Percentiles rank a stretch among this genome's conserved stretches.
Evolutionary conservation across 92 coral and sea anemone species (phyloP).

Genomic region (Ricordea florida): DNA sequence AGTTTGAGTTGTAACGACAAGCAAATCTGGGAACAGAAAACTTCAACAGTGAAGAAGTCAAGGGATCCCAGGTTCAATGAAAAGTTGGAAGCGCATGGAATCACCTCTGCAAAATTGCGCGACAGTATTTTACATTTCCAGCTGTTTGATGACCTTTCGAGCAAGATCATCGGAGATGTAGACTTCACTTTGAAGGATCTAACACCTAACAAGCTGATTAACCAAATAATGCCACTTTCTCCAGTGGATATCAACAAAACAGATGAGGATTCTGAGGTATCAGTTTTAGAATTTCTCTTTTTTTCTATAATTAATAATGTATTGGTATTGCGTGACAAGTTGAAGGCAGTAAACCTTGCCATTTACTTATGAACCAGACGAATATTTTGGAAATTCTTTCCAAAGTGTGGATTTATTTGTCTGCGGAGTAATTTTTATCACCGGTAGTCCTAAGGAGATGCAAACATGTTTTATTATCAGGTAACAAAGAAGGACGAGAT

Average conservation of each 20-base stretch:
- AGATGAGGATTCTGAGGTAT: constrained; percentile 14
- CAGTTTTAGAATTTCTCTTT: not conserved
- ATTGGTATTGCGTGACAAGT: constrained; percentile 40
- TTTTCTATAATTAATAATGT: no score
- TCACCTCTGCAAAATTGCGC: constrained; percentile 62
- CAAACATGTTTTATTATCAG: no score
- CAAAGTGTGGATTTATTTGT: no score
- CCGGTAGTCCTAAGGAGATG: no score
- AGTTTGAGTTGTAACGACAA: constrained; percentile 44
- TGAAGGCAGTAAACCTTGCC: not conserved
- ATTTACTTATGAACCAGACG: not conserved
- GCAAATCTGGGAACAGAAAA: constrained; percentile 72
- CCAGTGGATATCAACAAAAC: constrained; percentile 32
- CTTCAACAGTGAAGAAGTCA: constrained; percentile 40
- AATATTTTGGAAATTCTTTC: not conserved
- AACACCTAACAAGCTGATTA: constrained; percentile 65
- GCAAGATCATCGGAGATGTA: constrained; percentile 72
- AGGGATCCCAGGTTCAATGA: constrained; percentile 79
- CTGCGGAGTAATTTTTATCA: no score
- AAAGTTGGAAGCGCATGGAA: constrained; percentile 63
- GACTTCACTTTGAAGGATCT: constrained; percentile 66
- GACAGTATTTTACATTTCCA: constrained; percentile 63
- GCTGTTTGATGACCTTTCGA: constrained; percentile 60
- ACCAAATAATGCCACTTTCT: constrained; percentile 36
- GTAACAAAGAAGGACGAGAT: no score